These are phyloP conservation scores for Tenthredo scrophulariae DNA, from an alignment of 2,888 invertebrate genomes.

Conservation along the genomic window DNA sequence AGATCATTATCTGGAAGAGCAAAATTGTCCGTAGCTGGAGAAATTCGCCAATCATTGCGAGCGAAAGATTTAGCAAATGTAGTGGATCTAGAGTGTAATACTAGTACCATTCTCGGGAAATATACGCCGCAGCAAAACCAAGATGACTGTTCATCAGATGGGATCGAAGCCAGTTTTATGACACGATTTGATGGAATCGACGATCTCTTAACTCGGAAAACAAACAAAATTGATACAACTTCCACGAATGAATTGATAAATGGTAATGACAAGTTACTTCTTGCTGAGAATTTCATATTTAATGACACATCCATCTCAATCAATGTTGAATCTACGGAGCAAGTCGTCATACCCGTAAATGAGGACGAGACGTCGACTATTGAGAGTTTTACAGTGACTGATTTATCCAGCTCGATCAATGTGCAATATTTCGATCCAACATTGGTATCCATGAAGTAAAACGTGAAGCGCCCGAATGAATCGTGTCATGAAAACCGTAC, in stretches of 20 bases:
- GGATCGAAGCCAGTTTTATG: no score
- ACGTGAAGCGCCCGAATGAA: no score
- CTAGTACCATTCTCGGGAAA: no score
- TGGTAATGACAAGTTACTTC: neutral
- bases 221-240: neutral
- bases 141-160: no score
- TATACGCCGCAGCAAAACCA: no score
- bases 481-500: neutral
- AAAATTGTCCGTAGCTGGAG: conserved; percentile 16
- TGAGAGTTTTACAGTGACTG: neutral
- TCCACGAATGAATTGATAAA: neutral
- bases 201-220: neutral
- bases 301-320: neutral
- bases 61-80: no score
- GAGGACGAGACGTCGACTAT: no score
- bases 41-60: no score
- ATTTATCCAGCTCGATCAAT: neutral
- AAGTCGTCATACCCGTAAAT: neutral
- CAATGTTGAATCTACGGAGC: neutral
- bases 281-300: neutral
- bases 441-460: no score
- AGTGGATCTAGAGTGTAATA: neutral
- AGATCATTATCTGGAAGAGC: conserved; percentile 22
- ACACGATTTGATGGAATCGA: no score
- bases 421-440: no score